phyloP scores from a whole-genome alignment of 2,888 invertebrate species.

The Dynastes hyllus region DNA sequence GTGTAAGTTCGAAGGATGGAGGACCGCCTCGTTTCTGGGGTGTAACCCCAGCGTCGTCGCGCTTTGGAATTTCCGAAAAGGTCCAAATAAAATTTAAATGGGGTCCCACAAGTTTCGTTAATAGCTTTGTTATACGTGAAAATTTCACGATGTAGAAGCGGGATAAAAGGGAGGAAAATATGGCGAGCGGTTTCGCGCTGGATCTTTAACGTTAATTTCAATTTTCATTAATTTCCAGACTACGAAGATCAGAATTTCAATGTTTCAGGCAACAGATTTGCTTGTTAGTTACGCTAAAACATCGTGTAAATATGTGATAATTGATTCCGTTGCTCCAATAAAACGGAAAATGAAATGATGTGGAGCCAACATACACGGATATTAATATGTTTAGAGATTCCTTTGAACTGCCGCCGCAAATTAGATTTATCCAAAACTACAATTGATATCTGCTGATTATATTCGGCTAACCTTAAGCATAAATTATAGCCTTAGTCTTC shows the following conservation, averaged over 20 bases:
- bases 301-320: not conserved
- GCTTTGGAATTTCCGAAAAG: slow-evolving; percentile 32
- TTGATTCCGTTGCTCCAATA: too few relatives aligned
- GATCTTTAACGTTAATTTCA: slow-evolving; percentile 29
- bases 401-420: too few relatives aligned
- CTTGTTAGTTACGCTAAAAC: not conserved
- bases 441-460: too few relatives aligned
- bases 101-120: slow-evolving; percentile 32
- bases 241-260: slow-evolving; percentile 8
- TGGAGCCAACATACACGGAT: too few relatives aligned
- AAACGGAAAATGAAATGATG: too few relatives aligned
- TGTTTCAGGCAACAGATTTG: slow-evolving; percentile 19
- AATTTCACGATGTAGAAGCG: slow-evolving; percentile 29
- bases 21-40: slow-evolving; percentile 11
- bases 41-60: not conserved
- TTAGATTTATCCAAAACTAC: too few relatives aligned
- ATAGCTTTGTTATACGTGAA: slow-evolving; percentile 40
- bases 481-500: too few relatives aligned
- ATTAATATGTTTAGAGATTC: too few relatives aligned
- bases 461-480: too few relatives aligned
- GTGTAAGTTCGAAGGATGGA: slow-evolving; percentile 2
- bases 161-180: slow-evolving; percentile 23
- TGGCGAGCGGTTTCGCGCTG: slow-evolving; percentile 1
- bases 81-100: slow-evolving; percentile 38
- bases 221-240: slow-evolving; percentile 28